Base-by-base conservation (phyloP, 2,797 vertebrate species). In the Gymnothorax reevesii region DNA sequence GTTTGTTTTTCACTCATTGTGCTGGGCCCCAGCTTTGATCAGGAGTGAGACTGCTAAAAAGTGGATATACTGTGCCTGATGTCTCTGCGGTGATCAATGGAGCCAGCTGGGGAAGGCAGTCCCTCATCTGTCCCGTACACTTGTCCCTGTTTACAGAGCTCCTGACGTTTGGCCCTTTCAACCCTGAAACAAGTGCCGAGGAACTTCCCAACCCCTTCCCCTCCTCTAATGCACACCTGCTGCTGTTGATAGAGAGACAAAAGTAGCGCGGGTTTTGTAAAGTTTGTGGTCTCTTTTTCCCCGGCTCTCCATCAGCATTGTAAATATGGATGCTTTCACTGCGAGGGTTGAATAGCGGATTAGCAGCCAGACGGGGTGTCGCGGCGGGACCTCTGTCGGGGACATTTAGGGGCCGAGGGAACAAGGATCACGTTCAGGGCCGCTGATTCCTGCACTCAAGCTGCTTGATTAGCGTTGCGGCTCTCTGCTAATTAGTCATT, bases 201-300 rank as follows among this genome's bases (percentile, higher is more conserved):
- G 79, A 86, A 73, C 80, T n/a, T 83, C 22, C 22, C 66, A 66
- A 84, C 86, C 42, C n/a, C 85, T 52, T 80, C 79, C 2, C 20
- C 22, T 71, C 25, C 54, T 27, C 27, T 52, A 57, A 42, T 69
- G 75, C 82, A 89, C 91, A 93, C 90, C 93, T 93, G 92, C 90
- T 90, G 79, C 73, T 57, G 80, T 85, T 91, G 85, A 89, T 88
- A 64, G 59, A 87, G 82, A 42, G 33, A 42, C 33, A 42, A 91
- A 89, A 90, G 73, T 89, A 92, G 89, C 77, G 85, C 33, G 66
- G 49, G 87, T 89, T 91, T 77, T n/a, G 80, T 86, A 59, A n/a
- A 84, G 83, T 84, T 84, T 69, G 87, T 87, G 57, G 20, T 83
- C 75, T 87, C 73, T 57, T 87, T 85, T 90, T 42, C 82, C 73